Conservation (phyloP, 2,888 invertebrate genomes). For the Machimus atricapillus region DNA sequence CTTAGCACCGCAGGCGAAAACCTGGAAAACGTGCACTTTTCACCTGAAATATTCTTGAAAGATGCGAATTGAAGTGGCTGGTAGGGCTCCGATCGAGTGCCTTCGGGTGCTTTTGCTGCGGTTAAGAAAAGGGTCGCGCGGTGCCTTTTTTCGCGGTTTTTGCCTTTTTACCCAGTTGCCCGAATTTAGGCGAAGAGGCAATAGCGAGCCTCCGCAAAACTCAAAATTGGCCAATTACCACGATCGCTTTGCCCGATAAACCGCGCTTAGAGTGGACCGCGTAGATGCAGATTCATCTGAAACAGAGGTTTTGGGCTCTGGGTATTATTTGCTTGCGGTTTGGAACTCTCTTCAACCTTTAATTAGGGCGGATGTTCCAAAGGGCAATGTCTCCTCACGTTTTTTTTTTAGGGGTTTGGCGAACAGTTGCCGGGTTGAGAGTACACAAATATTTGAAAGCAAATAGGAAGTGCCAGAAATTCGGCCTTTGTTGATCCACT, state of each 20-base stretch:
- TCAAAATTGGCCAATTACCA: neutral
- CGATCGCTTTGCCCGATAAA: neutral
- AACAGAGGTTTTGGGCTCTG: neutral
- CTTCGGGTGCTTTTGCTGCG: neutral
- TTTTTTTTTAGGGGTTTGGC: neutral
- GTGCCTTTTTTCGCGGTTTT: neutral
- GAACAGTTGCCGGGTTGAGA: neutral
- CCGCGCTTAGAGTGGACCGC: neutral
- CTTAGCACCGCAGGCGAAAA: neutral
- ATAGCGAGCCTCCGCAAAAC: neutral
- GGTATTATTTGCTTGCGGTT: neutral
- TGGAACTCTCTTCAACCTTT: neutral
- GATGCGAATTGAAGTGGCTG: neutral
- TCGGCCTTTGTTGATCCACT: neutral
- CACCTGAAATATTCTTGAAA: neutral
- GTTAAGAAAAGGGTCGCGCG: neutral
- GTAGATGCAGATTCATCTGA: neutral
- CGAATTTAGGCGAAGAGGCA: neutral
- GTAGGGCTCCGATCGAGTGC: neutral
- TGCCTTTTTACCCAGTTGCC: neutral
- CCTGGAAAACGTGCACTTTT: neutral
- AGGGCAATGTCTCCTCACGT: neutral
- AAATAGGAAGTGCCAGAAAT: neutral
- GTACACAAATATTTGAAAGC: neutral
- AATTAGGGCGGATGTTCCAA: neutral